phyloP scores from a whole-genome alignment of 2,888 invertebrate species.

The Thysanoteuthis rhombus region DNA sequence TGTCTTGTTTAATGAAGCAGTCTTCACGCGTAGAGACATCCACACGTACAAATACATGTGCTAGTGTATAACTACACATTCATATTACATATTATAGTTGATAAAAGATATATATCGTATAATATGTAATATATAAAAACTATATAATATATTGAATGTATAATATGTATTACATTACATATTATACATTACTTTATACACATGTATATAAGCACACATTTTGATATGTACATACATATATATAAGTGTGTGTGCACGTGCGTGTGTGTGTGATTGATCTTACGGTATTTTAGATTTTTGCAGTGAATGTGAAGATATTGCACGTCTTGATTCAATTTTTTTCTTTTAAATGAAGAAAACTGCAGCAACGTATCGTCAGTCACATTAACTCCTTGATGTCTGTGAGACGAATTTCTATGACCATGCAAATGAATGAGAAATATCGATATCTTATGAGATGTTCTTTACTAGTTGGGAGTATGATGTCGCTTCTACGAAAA shows the following conservation, averaged over 20 bases:
- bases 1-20: neutral
- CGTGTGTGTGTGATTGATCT: neutral
- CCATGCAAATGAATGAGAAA: neutral
- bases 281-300: neutral
- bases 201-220: neutral
- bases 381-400: no score
- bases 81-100: neutral
- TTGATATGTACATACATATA: neutral
- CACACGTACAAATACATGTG: neutral
- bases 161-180: neutral
- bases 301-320: no score
- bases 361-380: no score
- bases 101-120: neutral
- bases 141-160: neutral
- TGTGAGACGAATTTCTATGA: neutral
- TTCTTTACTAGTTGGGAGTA: neutral
- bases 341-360: no score
- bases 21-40: neutral
- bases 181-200: neutral
- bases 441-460: neutral
- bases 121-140: neutral
- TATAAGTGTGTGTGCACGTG: neutral
- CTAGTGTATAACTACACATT: neutral
- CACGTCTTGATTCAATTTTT: no score
- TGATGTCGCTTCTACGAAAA: neutral